Percentiles rank a stretch among this genome's conserved stretches.
Conservation (phyloP, 2,113 vertebrate species). For the Piprites chloris region DNA sequence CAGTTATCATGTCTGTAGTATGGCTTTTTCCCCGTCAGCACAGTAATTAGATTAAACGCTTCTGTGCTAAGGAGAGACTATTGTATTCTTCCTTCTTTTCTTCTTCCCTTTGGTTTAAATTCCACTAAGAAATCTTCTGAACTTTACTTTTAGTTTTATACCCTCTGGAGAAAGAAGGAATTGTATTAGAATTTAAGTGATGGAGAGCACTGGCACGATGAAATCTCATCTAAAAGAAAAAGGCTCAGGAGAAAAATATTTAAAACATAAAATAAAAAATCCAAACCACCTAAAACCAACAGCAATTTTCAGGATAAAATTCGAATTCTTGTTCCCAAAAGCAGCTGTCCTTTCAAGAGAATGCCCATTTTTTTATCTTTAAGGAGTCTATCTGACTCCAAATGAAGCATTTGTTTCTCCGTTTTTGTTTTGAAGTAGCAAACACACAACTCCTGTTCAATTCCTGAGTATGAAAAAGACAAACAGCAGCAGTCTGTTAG, state of each 20-base stretch:
- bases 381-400: neutral
- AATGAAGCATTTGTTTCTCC: neutral
- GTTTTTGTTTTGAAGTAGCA: neutral
- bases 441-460: neutral
- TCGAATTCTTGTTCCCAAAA: neutral
- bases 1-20: neutral
- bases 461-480: neutral
- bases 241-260: neutral
- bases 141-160: neutral
- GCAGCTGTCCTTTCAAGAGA: neutral
- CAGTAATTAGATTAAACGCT: neutral
- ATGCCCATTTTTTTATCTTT: neutral
- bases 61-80: neutral
- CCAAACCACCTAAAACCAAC: neutral
- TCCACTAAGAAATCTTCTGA: neutral
- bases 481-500: neutral
- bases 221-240: neutral
- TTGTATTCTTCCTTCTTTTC: neutral
- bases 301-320: neutral
- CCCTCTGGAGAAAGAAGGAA: neutral
- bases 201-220: neutral
- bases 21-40: neutral
- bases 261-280: accelerated
- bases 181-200: neutral
- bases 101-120: neutral